Evolutionary conservation across 2,797 vertebrate genomes (phyloP), one percentile per base, ranked within the genome.

Genomic region (Lacerta bilineata): DNA sequence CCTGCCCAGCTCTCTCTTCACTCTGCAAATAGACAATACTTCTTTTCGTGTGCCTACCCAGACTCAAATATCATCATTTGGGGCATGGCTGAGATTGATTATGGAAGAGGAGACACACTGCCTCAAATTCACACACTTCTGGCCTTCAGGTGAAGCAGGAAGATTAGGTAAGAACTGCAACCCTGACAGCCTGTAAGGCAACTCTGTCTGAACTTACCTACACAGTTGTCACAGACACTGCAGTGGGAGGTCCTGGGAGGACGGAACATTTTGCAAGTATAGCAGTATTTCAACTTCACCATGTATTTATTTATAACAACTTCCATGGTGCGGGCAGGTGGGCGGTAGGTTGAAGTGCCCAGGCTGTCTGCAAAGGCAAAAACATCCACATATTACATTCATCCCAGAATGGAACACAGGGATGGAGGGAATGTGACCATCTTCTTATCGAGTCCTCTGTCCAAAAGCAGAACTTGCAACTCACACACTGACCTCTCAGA

Each of bases 271-370:
- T 98, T 99, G 97, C 99, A 99, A 83, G 98, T 99, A 95, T 99
- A 99, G 97, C 99, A 99, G 96, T 99, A 99, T 95, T 99, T 99
- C 89, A 99, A 97, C 91, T 99, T 99, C 88, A 99, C 98, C 97
- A 98, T 97, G 88, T 99, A 98, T 92, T 98, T 98, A 84, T 99
- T 99, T 95, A 99, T 98, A 88, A 98, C 96, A 96, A 99, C 98
- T 94, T 99, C 99, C 96, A 98, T 98, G 7, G 98, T 99, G 79
- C 98, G 97, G 3, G 99, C 98, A 0, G 99, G 98, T 0, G 98
- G 98, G 4, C 98, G 98, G 93, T 99, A 99, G 0, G 98, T 97
- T 13, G 98, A 98, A 29, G 98, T 98, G 82, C 98, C 98, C 91
- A 98, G 98, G 95, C 97, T 98, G 96, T 99, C 98, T 99, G 96